A percentile compares a stretch with the other conserved stretches of the same genome.
phyloP scores from a whole-genome alignment of 2,797 vertebrate species.

The Enteromius treurensis region DNA sequence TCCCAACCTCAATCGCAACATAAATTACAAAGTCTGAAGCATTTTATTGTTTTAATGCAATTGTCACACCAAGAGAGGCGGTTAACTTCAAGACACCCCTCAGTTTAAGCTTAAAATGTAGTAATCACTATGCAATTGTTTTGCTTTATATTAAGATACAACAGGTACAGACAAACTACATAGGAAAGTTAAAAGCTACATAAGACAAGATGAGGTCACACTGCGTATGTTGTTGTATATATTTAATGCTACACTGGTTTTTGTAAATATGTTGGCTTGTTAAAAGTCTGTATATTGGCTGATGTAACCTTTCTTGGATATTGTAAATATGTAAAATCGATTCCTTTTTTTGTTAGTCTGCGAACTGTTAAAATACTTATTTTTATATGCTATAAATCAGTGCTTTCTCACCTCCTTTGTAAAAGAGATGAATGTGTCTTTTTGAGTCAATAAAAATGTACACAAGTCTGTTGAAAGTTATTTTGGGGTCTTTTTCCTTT shows the following conservation, averaged over 20 bases:
- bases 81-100: neutral
- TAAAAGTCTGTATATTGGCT: slow-evolving; percentile 24
- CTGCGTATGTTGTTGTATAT: slow-evolving; percentile 1
- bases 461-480: neutral
- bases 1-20: neutral
- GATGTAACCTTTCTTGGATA: slow-evolving; percentile 10
- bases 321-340: slow-evolving; percentile 45
- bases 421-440: slow-evolving; percentile 24
- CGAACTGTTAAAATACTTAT: slow-evolving; percentile 29
- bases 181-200: neutral
- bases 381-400: slow-evolving; percentile 50
- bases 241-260: slow-evolving; percentile 13
- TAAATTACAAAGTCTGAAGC: neutral
- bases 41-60: neutral
- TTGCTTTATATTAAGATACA: neutral
- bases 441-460: slow-evolving; percentile 42
- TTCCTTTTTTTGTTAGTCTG: slow-evolving; percentile 28
- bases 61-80: neutral
- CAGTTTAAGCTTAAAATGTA: slow-evolving; percentile 1
- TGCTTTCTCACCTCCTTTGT: slow-evolving; percentile 30
- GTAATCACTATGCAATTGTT: slow-evolving; percentile 42
- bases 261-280: slow-evolving; percentile 21
- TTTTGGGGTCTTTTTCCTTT: neutral
- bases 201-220: neutral
- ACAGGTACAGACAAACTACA: neutral